Conservation (phyloP, 2,888 invertebrate species). For the Amphipoea oculea region DNA sequence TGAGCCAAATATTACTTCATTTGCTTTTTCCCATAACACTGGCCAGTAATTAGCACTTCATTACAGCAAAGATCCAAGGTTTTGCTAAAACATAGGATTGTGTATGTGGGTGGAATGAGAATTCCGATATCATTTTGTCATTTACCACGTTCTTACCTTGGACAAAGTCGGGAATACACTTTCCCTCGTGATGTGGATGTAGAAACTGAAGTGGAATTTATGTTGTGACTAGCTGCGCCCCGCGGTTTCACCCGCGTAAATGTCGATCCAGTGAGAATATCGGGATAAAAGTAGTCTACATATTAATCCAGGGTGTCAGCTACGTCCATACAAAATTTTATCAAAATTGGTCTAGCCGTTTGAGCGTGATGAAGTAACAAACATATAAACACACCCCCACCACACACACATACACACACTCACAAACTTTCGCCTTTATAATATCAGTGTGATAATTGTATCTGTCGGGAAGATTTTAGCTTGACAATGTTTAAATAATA, state of each 20-base stretch:
- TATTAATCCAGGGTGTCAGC: too few species aligned
- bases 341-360: too few species aligned
- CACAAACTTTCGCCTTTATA: too few species aligned
- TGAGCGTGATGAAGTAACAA: too few species aligned
- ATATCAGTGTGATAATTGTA: background rate
- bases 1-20: constrained; percentile 64
- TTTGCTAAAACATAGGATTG: constrained; percentile 21
- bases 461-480: too few species aligned
- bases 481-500: too few species aligned
- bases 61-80: constrained; percentile 51
- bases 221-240: background rate
- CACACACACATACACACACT: too few species aligned
- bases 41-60: constrained; percentile 50
- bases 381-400: too few species aligned
- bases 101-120: background rate
- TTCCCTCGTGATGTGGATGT: background rate
- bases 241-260: too few species aligned
- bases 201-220: background rate
- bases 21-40: constrained; percentile 47
- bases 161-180: background rate
- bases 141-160: constrained; percentile 5
- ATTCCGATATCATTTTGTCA: constrained; percentile 32
- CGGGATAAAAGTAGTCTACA: too few species aligned
- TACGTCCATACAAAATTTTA: too few species aligned
- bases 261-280: too few species aligned